Base-by-base conservation (phyloP, 2,888 invertebrate species). In the Eupithecia insigniata region DNA sequence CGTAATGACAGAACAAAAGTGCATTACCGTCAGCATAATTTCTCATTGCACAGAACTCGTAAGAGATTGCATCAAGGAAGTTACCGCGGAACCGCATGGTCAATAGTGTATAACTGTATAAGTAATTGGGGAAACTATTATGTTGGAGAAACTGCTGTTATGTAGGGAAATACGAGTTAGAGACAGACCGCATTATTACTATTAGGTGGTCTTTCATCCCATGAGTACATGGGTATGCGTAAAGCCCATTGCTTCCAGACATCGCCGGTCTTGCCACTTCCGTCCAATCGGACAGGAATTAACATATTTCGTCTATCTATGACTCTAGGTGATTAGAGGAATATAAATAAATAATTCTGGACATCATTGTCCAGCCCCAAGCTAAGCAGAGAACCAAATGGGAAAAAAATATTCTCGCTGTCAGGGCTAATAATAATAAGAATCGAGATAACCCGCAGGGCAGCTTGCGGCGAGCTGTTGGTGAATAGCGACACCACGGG, bases 81-180 rank as follows among this genome's bases (percentile, higher is more conserved):
- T 70, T 66, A 73, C 67, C 4, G 62, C 68, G 73, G 77, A 70
- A 74, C 66, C 70, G 74, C 74, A 71, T 75, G 73, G 70, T 69
- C 72, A 71, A 65, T 55, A 61, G 75, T 68, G 70, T 76, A 72
- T 71, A 71, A 71, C 71, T 70, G n/a, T n/a, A n/a, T n/a, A n/a
- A n/a, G n/a, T n/a, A n/a, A 30, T 55, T 36, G 22, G 26, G 55
- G 12, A 51, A 26, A 51, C 26, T 51, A 51, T 51, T 22, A 26
- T 26, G 51, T 26, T 12, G 12, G 26, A 18, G 60, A 60, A 60
- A 60, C 28, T 60, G 30, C 10, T 60, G 18, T 60, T 30, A 60
- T 3, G 60, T 2, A 60, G 30, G 8, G 30, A 60, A 60, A 60
- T 60, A 6, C 18, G 2, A 28, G 16, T 28, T n/a, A 51, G 1